These are phyloP conservation scores for Orthosia gracilis DNA, from an alignment of 2,888 invertebrate species.

Conservation along the genomic window DNA sequence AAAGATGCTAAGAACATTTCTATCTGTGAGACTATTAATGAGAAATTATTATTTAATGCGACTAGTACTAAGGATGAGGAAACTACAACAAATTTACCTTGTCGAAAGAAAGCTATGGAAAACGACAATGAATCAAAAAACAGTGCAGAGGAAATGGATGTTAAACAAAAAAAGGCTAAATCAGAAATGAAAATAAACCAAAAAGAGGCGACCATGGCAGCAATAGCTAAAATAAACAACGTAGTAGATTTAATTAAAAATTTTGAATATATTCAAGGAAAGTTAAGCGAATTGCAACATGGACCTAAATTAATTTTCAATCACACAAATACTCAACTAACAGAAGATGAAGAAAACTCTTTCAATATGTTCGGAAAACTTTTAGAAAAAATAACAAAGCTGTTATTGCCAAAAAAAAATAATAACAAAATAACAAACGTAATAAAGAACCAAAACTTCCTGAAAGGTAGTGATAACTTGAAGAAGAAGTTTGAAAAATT, in stretches of 20 bases:
- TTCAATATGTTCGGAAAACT: slow-evolving; percentile 80
- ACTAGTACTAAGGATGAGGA: slow-evolving; percentile 26
- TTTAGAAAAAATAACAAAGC: slow-evolving; percentile 81
- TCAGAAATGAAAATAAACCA: slow-evolving; percentile 8
- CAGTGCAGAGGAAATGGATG: not conserved
- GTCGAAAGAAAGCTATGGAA: slow-evolving; percentile 41
- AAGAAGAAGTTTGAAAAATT: slow-evolving; percentile 72
- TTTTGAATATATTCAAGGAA: slow-evolving; percentile 78
- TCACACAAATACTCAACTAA: slow-evolving; percentile 46
- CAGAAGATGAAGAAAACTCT: slow-evolving; percentile 70
- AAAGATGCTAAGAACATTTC: slow-evolving; percentile 78
- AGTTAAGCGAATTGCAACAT: slow-evolving; percentile 70
- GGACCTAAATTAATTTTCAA: slow-evolving; percentile 36
- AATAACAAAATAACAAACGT: slow-evolving; percentile 71
- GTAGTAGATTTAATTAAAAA: slow-evolving; percentile 80
- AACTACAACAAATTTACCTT: not conserved
- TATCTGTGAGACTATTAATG: slow-evolving; percentile 78
- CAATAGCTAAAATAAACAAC: slow-evolving; percentile 78
- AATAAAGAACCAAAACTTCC: slow-evolving; percentile 72
- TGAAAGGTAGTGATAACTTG: slow-evolving; percentile 66
- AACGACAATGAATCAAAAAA: slow-evolving; percentile 1
- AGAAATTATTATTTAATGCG: slow-evolving; percentile 59
- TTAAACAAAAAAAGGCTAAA: slow-evolving; percentile 8
- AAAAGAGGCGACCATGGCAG: slow-evolving; percentile 66
- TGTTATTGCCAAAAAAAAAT: slow-evolving; percentile 78